These are phyloP conservation scores for Pristionchus pacificus DNA, from an alignment of 1,140 invertebrate species.

Conservation along the genomic window DNA sequence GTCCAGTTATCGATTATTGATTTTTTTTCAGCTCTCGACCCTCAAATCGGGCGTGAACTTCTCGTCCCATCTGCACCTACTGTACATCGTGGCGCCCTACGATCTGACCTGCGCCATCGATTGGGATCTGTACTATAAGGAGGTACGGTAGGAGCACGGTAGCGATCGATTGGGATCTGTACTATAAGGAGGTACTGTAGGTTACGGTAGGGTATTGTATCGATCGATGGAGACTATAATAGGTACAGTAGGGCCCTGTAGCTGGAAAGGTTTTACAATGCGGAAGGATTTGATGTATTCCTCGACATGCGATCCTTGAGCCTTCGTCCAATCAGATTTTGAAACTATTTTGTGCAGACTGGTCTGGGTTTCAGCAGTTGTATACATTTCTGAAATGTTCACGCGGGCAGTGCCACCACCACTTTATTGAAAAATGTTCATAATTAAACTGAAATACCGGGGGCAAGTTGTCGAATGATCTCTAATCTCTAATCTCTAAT, in stretches of 20 bases:
- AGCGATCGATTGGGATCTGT: slow-evolving; percentile 40
- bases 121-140: slow-evolving; percentile 35
- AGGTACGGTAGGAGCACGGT: too few relatives aligned
- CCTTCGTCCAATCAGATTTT: too few relatives aligned
- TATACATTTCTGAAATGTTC: too few relatives aligned
- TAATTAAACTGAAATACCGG: too few relatives aligned
- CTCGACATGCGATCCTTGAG: slow-evolving; percentile 20
- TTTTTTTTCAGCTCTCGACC: background rate
- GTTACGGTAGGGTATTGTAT: too few relatives aligned
- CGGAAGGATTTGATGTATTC: background rate
- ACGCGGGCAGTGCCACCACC: too few relatives aligned
- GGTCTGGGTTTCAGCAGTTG: too few relatives aligned
- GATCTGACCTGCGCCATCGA: slow-evolving; percentile 31
- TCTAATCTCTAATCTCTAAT: too few relatives aligned
- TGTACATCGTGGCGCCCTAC: slow-evolving; percentile 35
- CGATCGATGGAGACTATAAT: slow-evolving; percentile 41
- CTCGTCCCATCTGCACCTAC: slow-evolving; percentile 35
- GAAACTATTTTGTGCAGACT: too few relatives aligned
- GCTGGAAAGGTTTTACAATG: slow-evolving; percentile 12
- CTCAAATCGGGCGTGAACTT: slow-evolving; percentile 31
- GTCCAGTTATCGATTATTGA: background rate
- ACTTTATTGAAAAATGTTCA: too few relatives aligned
- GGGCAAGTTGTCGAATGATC: too few relatives aligned
- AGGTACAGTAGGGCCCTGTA: too few relatives aligned
- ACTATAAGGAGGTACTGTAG: slow-evolving; percentile 17